A percentile compares a stretch with the other conserved stretches of the same genome.
These are phyloP conservation scores for Heteromurus nitidus DNA, from an alignment of 2,888 invertebrate species.

Conservation along the genomic window DNA sequence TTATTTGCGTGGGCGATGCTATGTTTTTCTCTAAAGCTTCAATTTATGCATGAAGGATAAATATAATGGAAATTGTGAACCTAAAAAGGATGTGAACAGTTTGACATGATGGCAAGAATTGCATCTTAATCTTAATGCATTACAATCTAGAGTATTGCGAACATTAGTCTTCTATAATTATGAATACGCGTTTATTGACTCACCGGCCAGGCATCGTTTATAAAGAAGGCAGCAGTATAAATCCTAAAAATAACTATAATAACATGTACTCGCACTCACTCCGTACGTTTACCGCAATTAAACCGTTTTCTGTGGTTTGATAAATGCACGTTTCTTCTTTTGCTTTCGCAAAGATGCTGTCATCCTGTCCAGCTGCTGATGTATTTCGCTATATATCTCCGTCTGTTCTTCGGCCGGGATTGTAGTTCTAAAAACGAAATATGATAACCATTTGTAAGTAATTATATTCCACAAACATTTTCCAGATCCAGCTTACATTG, in stretches of 20 bases:
- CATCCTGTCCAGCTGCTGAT: constrained; percentile 83
- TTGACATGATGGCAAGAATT: no score
- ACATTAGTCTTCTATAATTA: background rate
- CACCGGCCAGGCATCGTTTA: no score
- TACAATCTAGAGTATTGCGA: no score
- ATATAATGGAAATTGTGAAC: no score
- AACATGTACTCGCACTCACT: background rate
- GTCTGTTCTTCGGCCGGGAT: constrained; percentile 92
- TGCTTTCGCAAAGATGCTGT: constrained; percentile 81
- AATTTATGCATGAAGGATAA: no score
- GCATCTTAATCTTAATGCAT: no score
- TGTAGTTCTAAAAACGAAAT: constrained; percentile 79
- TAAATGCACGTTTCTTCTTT: constrained; percentile 80
- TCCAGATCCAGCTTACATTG: background rate
- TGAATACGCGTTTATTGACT: background rate
- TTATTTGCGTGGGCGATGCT: no score
- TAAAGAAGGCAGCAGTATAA: background rate
- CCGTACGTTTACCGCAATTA: constrained; percentile 42
- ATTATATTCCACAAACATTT: background rate
- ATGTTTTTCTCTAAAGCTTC: no score
- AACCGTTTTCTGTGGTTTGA: constrained; percentile 81
- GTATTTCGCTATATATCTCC: constrained; percentile 89
- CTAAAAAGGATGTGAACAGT: no score
- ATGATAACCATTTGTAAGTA: background rate
- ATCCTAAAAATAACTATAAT: constrained; percentile 1